Conservation (phyloP, 2,888 invertebrate genomes). For the Agriopis marginaria region DNA sequence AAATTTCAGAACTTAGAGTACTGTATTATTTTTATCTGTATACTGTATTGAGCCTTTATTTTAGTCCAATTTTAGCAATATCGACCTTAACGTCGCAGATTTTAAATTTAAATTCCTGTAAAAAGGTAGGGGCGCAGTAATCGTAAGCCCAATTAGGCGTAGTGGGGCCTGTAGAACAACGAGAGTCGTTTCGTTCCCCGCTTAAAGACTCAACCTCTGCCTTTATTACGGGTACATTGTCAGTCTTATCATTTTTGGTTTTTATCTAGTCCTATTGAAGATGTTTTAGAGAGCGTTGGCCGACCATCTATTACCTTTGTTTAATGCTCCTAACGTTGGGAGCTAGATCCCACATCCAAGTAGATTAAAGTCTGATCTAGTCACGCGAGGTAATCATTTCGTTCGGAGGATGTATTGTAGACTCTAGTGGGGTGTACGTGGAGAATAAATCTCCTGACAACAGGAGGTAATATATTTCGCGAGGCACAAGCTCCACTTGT, state of each 20-base stretch:
- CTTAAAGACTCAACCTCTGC: conserved; percentile 62
- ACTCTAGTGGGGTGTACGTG: conserved; percentile 42
- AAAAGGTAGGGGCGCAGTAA: conserved; percentile 52
- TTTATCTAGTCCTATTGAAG: conserved; percentile 40
- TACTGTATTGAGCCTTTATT: conserved; percentile 57
- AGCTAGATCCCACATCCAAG: conserved; percentile 1
- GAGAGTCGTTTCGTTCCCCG: conserved; percentile 59
- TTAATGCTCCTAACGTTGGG: conserved; percentile 29
- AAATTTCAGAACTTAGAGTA: conserved; percentile 8
- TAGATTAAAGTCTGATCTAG: conserved; percentile 29
- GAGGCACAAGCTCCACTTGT: conserved; percentile 54
- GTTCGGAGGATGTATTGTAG: conserved; percentile 41
- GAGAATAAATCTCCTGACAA: conserved; percentile 53
- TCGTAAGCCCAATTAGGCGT: conserved; percentile 68
- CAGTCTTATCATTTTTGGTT: conserved; percentile 49
- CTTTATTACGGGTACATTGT: conserved; percentile 58
- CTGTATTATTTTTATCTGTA: conserved; percentile 11
- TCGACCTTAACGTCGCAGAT: conserved; percentile 54
- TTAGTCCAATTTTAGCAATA: conserved; percentile 52
- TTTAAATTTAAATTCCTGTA: conserved; percentile 57
- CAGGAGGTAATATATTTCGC: conserved; percentile 56
- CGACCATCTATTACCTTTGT: conserved; percentile 35
- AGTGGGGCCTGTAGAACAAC: conserved; percentile 55
- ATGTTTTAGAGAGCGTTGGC: conserved; percentile 32
- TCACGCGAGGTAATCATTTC: conserved; percentile 54